These are phyloP conservation scores for Poeciliopsis presidionis DNA, from an alignment of 2,797 vertebrate species.

Conservation along the genomic window DNA sequence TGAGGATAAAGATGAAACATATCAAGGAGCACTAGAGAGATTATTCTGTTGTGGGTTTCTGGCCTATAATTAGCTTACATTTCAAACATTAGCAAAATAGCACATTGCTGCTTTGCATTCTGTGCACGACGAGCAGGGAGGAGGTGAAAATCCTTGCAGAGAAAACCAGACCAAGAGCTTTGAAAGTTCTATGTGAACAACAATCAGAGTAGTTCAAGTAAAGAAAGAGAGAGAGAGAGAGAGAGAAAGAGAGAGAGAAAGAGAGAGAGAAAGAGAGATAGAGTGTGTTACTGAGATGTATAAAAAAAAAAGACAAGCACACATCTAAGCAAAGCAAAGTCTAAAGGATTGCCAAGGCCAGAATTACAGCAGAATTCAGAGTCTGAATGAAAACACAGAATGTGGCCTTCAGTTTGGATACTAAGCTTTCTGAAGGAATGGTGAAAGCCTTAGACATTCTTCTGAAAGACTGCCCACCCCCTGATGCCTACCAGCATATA, in stretches of 20 bases:
- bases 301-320: conserved; percentile 23
- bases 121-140: conserved; percentile 8
- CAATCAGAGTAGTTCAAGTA: conserved; percentile 20
- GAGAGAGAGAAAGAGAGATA: conserved; percentile 29
- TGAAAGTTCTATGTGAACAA: conserved; percentile 25
- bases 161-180: conserved; percentile 7
- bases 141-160: conserved; percentile 4
- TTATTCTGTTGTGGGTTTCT: conserved; percentile 45
- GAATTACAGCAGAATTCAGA: conserved; percentile 51
- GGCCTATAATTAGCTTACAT: conserved; percentile 49
- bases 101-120: conserved; percentile 34
- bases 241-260: conserved; percentile 34
- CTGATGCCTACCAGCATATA: conserved; percentile 42
- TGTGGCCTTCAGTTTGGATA: conserved; percentile 41
- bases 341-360: conserved; percentile 44
- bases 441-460: conserved; percentile 47
- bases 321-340: conserved; percentile 40
- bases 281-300: conserved; percentile 39
- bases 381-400: conserved; percentile 44
- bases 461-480: conserved; percentile 46
- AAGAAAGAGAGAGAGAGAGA: conserved; percentile 36
- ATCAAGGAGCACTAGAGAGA: conserved; percentile 41
- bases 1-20: conserved; percentile 50
- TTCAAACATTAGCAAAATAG: conserved; percentile 26
- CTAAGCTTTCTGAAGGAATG: conserved; percentile 44